Conservation (phyloP, 2,888 invertebrate species). For the Drosophila leonis region DNA sequence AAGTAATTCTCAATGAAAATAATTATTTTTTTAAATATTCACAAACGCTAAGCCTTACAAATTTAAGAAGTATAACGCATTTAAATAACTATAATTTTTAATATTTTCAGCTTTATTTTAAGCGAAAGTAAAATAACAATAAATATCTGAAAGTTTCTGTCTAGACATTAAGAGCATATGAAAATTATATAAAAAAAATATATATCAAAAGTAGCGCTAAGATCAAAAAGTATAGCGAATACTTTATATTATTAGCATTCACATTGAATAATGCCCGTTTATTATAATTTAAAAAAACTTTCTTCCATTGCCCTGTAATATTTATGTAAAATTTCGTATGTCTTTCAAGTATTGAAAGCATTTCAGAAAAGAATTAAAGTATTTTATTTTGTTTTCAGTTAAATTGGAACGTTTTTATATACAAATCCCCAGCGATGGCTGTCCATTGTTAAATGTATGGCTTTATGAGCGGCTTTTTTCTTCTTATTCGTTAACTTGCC, state of each 20-base stretch:
- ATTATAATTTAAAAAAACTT: background rate
- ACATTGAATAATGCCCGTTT: background rate
- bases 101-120: no score
- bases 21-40: no score
- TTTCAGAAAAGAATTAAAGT: background rate
- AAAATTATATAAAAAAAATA: no score
- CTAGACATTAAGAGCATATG: no score
- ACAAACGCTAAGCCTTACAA: no score
- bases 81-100: no score
- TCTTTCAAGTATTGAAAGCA: background rate
- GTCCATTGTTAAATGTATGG: conserved; percentile 9
- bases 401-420: conserved; percentile 2
- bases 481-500: conserved; percentile 34
- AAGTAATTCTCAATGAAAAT: no score
- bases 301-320: background rate
- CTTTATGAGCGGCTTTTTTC: conserved; percentile 12
- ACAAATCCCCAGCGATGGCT: conserved; percentile 15
- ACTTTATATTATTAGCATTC: background rate
- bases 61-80: no score
- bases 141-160: no score
- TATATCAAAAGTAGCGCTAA: no score
- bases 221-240: no score
- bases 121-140: no score
- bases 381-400: conserved; percentile 14
- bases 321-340: background rate